Conservation (phyloP, 2,797 vertebrate genomes). For the Eidolon dupreanum region DNA sequence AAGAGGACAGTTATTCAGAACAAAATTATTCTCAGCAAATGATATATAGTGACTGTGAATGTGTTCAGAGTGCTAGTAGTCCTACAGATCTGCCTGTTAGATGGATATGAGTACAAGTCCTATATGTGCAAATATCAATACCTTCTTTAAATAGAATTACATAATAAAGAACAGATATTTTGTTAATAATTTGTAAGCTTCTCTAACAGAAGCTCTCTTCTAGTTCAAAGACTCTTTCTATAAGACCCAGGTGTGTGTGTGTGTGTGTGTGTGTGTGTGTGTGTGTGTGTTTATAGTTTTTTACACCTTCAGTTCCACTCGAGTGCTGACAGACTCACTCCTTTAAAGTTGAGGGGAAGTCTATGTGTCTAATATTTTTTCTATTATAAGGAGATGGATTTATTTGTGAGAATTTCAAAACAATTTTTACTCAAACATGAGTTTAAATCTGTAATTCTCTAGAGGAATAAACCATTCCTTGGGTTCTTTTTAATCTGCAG, state of each 20-base stretch:
- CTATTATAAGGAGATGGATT: not conserved
- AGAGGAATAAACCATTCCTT: not conserved
- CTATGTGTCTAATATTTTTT: too few species aligned
- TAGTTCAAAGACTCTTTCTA: too few species aligned
- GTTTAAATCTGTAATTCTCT: not conserved
- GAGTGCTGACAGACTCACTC: too few species aligned
- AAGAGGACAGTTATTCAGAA: not conserved
- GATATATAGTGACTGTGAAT: not conserved
- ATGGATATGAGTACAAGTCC: not conserved
- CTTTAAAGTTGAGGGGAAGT: too few species aligned
- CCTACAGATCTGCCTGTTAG: not conserved
- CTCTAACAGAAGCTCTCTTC: not conserved
- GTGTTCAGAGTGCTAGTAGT: too few species aligned
- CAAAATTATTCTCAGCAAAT: not conserved
- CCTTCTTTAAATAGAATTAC: not conserved
- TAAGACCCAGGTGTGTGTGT: too few species aligned
- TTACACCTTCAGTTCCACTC: not conserved
- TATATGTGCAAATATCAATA: not conserved
- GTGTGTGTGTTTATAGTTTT: too few species aligned
- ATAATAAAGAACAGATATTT: not conserved
- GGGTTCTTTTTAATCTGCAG: not conserved
- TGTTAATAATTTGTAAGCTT: not conserved
- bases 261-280: too few species aligned
- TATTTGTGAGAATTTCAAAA: slow-evolving; percentile 43
- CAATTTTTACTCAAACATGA: not conserved